These are phyloP conservation scores for Neoaliturus tenellus DNA, from an alignment of 2,888 invertebrate species.

Conservation along the genomic window DNA sequence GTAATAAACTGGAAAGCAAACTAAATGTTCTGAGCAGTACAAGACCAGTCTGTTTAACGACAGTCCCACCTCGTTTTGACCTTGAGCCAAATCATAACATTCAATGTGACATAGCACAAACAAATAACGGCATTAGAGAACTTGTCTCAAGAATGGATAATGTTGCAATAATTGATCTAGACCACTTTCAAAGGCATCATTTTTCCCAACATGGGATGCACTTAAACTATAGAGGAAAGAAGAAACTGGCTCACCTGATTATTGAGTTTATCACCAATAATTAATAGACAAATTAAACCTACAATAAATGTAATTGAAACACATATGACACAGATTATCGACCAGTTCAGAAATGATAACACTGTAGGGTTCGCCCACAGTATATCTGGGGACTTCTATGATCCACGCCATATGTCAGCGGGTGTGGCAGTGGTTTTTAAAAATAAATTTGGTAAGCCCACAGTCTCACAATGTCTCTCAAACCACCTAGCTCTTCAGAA, in stretches of 20 bases:
- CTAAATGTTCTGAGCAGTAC: neutral
- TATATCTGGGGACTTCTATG: neutral
- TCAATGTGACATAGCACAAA: neutral
- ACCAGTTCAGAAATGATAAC: neutral
- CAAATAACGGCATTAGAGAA: constrained; percentile 10
- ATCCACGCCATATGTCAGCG: too few relatives aligned
- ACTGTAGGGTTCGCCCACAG: neutral
- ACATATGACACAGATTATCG: neutral
- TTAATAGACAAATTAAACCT: neutral
- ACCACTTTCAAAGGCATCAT: neutral
- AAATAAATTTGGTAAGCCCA: too few relatives aligned
- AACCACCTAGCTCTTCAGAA: too few relatives aligned
- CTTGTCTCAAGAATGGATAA: neutral
- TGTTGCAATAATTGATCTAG: neutral
- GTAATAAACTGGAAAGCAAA: neutral
- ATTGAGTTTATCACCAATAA: neutral
- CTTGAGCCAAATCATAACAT: neutral
- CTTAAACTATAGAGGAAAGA: neutral
- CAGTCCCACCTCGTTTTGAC: neutral
- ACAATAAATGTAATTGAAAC: neutral
- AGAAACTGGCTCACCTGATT: neutral
- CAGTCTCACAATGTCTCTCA: too few relatives aligned
- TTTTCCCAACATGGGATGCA: neutral
- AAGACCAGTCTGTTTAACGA: neutral
- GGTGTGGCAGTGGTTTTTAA: too few relatives aligned